Percentiles rank a stretch among this genome's conserved stretches.
Conservation (phyloP, 1,140 invertebrate genomes). For the Dinoponera quadriceps region DNA sequence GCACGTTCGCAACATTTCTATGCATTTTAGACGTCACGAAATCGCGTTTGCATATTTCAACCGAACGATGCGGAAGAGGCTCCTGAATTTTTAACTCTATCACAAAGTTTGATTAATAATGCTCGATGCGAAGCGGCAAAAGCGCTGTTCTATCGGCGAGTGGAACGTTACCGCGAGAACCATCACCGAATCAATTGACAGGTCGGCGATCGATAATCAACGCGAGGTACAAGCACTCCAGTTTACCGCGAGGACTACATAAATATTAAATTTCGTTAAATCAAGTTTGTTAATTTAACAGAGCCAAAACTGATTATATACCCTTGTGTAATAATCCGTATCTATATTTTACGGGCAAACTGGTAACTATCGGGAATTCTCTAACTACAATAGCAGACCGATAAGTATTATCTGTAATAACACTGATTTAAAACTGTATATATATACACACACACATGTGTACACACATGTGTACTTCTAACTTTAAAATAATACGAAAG, state of each 20-base stretch:
- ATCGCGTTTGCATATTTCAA: constrained; percentile 31
- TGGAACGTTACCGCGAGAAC: background rate
- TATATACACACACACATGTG: too few relatives aligned
- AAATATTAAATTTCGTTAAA: constrained; percentile 20
- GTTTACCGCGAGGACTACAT: background rate
- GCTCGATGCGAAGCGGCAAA: background rate
- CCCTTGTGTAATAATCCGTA: too few relatives aligned
- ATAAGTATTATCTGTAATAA: constrained; percentile 1
- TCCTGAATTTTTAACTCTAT: constrained; percentile 43
- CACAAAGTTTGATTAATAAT: constrained; percentile 49
- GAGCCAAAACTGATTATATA: background rate
- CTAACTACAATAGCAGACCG: background rate
- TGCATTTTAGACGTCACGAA: constrained; percentile 31
- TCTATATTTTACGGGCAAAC: constrained; percentile 12
- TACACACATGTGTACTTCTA: too few relatives aligned
- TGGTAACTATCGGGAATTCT: background rate
- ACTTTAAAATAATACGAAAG: background rate
- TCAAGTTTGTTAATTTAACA: constrained; percentile 3
- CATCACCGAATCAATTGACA: background rate
- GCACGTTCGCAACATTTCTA: constrained; percentile 30
- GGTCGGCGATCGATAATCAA: constrained; percentile 39
- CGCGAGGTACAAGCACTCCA: background rate
- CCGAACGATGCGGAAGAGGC: background rate
- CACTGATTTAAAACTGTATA: background rate
- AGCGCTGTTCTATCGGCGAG: background rate